Evolutionary conservation across 1,140 invertebrate species (phyloP), one percentile per base, ranked within the genome.

Genomic region (Danaus melanippus): DNA sequence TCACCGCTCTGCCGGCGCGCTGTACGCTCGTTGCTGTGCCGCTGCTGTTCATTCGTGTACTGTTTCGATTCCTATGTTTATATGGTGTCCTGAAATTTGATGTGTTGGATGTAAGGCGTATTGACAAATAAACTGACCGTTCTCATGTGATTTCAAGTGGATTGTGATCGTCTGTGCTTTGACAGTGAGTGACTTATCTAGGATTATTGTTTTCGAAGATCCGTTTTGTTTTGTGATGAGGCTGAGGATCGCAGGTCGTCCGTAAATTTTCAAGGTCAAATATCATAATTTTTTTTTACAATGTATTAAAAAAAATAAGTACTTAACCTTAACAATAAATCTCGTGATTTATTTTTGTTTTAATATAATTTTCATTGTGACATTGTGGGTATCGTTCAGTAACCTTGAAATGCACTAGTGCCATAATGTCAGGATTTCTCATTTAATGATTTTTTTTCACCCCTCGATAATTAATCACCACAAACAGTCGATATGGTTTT

Each of bases 1-100:
- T 86, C 83, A 84, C 80, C 83, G 83, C 75, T 83, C 53, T 46
- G 77, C 73, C 77, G 77, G 74, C 79, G 80, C 67, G 74, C 69
- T 67, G 83, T 49, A 71, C 83, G 76, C 79, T 77, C 77, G 82
- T 59, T 63, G 49, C 55, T 61, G 64, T 62, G 61, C 59, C 60
- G 64, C 60, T 63, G 64, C 63, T 61, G 64, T 57, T 43, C 64
- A 63, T 60, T 10, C 42, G 42, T 49, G 55, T 66, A 67, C 66
- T 67, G 69, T 71, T 70, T 69, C 65, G 68, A 68, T 68, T 78
- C 61, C 69, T 69, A 68, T 69, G 74, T 74, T 73, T 76, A 72
- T 78, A 66, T 53, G 57, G 62, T 71, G 62, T 67, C 15, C 15
- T 15, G 15, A 66, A 63, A 74, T 69, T 61, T 49, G 55, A 66